Evolutionary conservation across 2,113 vertebrate genomes (phyloP), one percentile per base, ranked within the genome.

Genomic region (Trematocara stigmaticum): DNA sequence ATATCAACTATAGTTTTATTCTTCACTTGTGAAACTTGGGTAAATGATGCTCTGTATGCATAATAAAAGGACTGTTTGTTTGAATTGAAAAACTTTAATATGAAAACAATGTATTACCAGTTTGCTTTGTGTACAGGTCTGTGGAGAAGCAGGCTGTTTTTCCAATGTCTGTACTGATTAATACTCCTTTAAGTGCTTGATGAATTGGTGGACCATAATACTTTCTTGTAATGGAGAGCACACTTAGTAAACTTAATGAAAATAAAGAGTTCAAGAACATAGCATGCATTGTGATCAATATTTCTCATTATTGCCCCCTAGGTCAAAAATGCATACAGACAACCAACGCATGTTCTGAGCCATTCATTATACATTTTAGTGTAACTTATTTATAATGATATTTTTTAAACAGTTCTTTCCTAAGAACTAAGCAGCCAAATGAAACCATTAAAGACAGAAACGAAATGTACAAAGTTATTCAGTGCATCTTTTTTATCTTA

Each of bases 101-200:
- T 49, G 47, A 49, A 49, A 49, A 49, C 16, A 4, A 49, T 8
- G 6, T 49, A 49, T 49, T 49, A 49, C 47, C 47, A 18, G 47
- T 49, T 49, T 49, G 15, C 47, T 49, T 49, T 3, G 0, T 49
- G 45, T 49, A 49, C 45, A 49, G 0, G 45, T 49, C 45, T 49
- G 45, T 49, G 6, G 45, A 49, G 15, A 0, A 0, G 51, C 51
- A n/a, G 2, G 8, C 18, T 52, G 51, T 20, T 52, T 52, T 52
- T 52, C 18, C 51, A 52, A 5, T 52, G 51, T 52, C 18, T 52
- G 9, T 52, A n/a, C 51, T 52, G 18, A 52, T 52, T 10, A 52
- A 10, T 20, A n/a, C 51, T 52, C 18, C 51, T 52, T 20, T 52
- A 52, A 52, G 51, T 52, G 51, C 51, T 52, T 52, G 51, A 10